A percentile compares a stretch with the other conserved stretches of the same genome.
Conservation (phyloP, 2,888 invertebrate genomes). For the Meghimatium bilineatum region DNA sequence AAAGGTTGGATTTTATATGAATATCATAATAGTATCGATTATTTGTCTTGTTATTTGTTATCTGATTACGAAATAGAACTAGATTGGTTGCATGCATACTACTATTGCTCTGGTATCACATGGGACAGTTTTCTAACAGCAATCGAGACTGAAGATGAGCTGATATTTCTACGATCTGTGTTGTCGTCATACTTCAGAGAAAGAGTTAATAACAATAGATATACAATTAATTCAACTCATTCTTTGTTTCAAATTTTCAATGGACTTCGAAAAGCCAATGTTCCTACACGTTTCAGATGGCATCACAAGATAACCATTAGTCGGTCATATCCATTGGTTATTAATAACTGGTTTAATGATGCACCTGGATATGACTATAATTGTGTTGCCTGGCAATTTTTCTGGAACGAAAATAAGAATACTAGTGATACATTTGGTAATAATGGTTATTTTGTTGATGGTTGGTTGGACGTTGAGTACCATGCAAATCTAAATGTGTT, state of each 20-base stretch:
- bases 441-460: no score
- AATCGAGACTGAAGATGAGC: not conserved
- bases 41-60: not conserved
- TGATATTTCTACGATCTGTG: no score
- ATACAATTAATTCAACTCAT: not conserved
- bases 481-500: not conserved
- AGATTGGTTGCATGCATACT: no score
- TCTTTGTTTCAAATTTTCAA: not conserved
- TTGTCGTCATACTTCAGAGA: no score
- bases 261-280: not conserved
- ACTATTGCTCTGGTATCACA: no score
- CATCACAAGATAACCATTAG: not conserved
- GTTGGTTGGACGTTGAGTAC: not conserved
- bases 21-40: not conserved
- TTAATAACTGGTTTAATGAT: not conserved
- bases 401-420: not conserved
- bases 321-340: not conserved
- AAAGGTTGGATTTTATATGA: not conserved
- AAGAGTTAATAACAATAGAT: not conserved
- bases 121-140: no score
- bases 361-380: not conserved
- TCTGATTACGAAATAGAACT: not conserved
- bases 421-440: no score
- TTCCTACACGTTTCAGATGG: not conserved
- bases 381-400: not conserved